Base-by-base conservation (phyloP, 2,113 vertebrate genomes). In the Gavialis gangeticus region DNA sequence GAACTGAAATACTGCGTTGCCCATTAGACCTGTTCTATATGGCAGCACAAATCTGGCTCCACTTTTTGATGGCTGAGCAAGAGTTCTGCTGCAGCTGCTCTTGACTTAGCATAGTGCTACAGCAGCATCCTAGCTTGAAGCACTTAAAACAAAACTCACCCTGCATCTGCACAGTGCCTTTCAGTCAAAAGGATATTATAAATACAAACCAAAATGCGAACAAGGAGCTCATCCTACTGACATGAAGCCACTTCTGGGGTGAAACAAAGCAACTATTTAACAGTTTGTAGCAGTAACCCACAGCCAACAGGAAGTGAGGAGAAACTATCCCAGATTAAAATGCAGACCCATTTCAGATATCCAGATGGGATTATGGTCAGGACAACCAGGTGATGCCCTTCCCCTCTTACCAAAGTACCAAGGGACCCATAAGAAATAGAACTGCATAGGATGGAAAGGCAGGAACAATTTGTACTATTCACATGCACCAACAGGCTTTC, bases 101-200 rank as follows among this genome's bases (percentile, higher is more conserved):
- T 22, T 81, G 56, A 22, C 64, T 75, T 92, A 63, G 64, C 79
- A 21, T 55, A 37, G 0, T 0, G 58, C 64, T 73, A 73, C 62
- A 60, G 25, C 77, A n/a, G 34, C 5, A 71, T 18, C 67, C 58
- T 55, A 85, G 27, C 60, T 17, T 63, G 85, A 92, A 66, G 77
- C 17, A 30, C 3, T 0, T 0, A 84, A 84, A 58, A 0, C 5
- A 37, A 71, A 11, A 37, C 46, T 46, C 46, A 46, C 17, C 14
- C 27, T 2, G 56, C 84, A 69, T 30, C 88, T 37, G 30, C 12
- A 77, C 5, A 60, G 58, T 10, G 22, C 22, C 27, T 75, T 82
- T 75, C 81, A 80, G 91, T 57, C 71, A 84, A 37, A 80, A 80
- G 71, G 46, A 79, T 14, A 11, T 13, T 63, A 88, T 73, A 82